These are phyloP conservation scores for Alloscopus bannaensis DNA, from an alignment of 2,888 invertebrate species.

Conservation along the genomic window DNA sequence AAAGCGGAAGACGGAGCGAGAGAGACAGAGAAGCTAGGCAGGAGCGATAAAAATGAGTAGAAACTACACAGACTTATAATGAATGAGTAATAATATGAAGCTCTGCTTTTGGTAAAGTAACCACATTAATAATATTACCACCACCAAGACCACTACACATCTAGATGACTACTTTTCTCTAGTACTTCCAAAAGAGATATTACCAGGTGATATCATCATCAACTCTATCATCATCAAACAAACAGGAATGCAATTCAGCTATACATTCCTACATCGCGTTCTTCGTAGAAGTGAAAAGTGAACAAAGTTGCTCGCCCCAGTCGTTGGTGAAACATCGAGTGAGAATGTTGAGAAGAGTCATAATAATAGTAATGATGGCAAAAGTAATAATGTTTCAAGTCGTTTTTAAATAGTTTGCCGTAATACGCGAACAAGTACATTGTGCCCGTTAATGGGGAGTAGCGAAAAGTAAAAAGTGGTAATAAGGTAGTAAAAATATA, in stretches of 20 bases:
- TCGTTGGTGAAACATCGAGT: neutral
- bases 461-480: neutral
- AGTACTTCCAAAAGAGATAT: conserved; percentile 30
- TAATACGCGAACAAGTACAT: neutral
- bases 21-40: neutral
- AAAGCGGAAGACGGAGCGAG: too few species aligned
- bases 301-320: neutral
- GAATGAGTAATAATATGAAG: conserved; percentile 34
- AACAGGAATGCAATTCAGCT: conserved; percentile 5
- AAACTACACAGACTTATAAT: neutral
- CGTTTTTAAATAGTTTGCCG: conserved; percentile 51
- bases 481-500: conserved; percentile 39
- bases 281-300: neutral
- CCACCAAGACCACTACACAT: conserved; percentile 10
- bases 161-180: neutral
- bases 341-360: too few species aligned
- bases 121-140: conserved; percentile 57
- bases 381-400: conserved; percentile 55
- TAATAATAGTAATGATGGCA: conserved; percentile 37
- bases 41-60: conserved; percentile 3
- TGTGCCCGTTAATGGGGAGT: neutral
- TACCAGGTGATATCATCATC: conserved; percentile 36
- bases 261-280: too few species aligned
- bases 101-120: conserved; percentile 18
- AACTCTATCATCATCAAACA: conserved; percentile 32